phyloP scores from a whole-genome alignment of 2,797 vertebrate species.

The Falco columbarius region DNA sequence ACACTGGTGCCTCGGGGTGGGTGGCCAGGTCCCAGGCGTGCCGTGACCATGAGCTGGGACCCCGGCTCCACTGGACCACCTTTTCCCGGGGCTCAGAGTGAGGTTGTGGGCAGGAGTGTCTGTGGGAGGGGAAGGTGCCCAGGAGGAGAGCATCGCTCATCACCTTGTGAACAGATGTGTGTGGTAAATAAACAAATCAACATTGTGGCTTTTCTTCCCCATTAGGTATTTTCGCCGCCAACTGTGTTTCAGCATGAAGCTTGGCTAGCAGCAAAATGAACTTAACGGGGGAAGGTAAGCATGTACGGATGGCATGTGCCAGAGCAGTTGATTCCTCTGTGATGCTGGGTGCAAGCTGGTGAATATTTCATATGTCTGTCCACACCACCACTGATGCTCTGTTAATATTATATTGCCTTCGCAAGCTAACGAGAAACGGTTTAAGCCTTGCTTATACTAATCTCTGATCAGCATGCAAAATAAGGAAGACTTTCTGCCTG shows the following conservation, averaged over 20 bases:
- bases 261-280: conserved; percentile 10
- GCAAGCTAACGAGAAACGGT: background rate
- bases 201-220: background rate
- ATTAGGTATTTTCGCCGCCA: background rate
- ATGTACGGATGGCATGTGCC: background rate
- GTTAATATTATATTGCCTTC: background rate
- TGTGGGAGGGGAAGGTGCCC: background rate
- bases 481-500: background rate
- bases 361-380: background rate
- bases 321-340: background rate
- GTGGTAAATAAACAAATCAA: background rate
- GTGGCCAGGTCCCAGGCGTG: fast-evolving
- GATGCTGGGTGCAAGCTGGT: background rate
- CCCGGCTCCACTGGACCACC: background rate
- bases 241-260: background rate
- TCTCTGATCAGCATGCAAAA: background rate
- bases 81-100: background rate
- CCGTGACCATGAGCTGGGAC: fast-evolving
- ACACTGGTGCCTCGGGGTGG: fast-evolving
- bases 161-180: fast-evolving
- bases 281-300: conserved; percentile 20
- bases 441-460: background rate
- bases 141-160: background rate
- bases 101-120: background rate
- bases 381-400: background rate